These are phyloP conservation scores for Hippocampus kuda DNA, from an alignment of 2,797 vertebrate species.

Conservation along the genomic window DNA sequence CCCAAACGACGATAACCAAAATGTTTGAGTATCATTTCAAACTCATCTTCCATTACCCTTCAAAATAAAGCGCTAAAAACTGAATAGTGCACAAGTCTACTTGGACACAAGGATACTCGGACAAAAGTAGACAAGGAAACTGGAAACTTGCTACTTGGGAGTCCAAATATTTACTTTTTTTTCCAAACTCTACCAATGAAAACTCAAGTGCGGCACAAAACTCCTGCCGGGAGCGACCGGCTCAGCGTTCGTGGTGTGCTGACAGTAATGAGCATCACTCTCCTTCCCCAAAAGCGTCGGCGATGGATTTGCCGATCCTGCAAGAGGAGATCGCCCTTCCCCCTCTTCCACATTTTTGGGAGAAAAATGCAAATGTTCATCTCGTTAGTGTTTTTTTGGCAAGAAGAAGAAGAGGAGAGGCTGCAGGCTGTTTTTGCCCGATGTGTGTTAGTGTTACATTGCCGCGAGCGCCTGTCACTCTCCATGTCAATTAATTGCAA, in stretches of 20 bases:
- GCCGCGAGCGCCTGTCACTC: slow-evolving; percentile 12
- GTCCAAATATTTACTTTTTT: background rate
- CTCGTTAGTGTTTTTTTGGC: slow-evolving; percentile 25
- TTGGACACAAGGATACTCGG: too few species aligned
- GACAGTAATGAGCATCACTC: slow-evolving; percentile 9
- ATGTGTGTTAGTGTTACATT: slow-evolving; percentile 24
- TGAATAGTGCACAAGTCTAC: too few species aligned
- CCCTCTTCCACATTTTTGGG: background rate
- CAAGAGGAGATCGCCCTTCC: background rate
- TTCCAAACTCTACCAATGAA: background rate
- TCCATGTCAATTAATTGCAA: slow-evolving; percentile 34
- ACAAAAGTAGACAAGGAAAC: background rate
- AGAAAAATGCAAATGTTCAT: slow-evolving; percentile 20
- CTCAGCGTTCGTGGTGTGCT: background rate
- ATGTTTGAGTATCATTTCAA: too few species aligned
- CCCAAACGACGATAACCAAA: too few species aligned
- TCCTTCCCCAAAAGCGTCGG: background rate
- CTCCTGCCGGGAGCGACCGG: slow-evolving; percentile 3
- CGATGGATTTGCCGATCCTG: background rate
- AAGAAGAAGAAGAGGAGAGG: slow-evolving; percentile 5
- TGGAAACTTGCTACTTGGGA: background rate
- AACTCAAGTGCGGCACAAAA: background rate
- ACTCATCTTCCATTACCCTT: too few species aligned
- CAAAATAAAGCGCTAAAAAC: too few species aligned
- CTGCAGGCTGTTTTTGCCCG: slow-evolving; percentile 13